Evolutionary conservation across 2,113 vertebrate genomes (phyloP), one percentile per base, ranked within the genome.

Genomic region (Psittacula cyanocephala): DNA sequence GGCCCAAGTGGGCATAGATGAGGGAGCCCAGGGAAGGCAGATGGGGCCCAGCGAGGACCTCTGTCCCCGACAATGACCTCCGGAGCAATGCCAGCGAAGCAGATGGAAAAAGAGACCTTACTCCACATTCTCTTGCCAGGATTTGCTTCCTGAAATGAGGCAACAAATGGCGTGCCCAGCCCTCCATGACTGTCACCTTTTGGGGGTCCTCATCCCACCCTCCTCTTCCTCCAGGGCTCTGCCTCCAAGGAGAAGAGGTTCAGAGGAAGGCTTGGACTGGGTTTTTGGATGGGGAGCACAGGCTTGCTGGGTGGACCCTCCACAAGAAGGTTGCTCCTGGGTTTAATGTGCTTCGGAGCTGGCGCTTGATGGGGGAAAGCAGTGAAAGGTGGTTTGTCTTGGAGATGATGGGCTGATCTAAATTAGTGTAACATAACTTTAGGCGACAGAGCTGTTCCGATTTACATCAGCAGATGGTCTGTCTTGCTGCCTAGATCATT

Each of bases 381-480:
- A 92, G 44, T 3, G 4, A 71, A 84, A 96, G 87, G 77, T 81
- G 65, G 44, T 82, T 92, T 91, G 57, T 63, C 81, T 91, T 81
- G 88, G 83, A 94, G 94, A 88, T 47, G 65, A 75, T 20, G 53
- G 37, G 50, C 46, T 89, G 80, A 93, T 88, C 88, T 94, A 94
- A 97, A 95, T 95, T 78, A 94, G 79, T 41, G 80, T 81, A 93
- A 95, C 83, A 71, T 91, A 77, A 96, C 96, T 96, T 91, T 31
- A 94, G 96, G 93, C 59, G 7, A 72, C 2, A 1, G 90, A 96
- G 92, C 90, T 96, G 92, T 78, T 96, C 86, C 13, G 52, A 91
- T 95, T 95, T 92, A 62, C 93, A 96, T 92, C 93, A 97, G 93
- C 95, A 97, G 95, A 97, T 96, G 96, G 96, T 96, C 92, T 86